phyloP scores from a whole-genome alignment of 2,888 invertebrate genomes.

The Unio pictorum region DNA sequence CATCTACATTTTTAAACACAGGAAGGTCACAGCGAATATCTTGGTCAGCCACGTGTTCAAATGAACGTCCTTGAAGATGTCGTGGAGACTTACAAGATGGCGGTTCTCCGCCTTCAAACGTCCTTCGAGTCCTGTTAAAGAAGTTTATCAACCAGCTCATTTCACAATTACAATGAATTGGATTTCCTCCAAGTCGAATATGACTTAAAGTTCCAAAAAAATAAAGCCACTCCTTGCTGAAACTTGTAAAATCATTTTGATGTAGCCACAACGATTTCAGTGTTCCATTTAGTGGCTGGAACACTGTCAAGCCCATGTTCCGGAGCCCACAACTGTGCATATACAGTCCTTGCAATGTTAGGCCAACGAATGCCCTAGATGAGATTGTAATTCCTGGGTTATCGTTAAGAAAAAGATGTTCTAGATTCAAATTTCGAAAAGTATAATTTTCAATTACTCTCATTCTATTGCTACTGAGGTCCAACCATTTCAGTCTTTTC shows the following conservation, averaged over 20 bases:
- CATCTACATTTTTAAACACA: constrained; percentile 62
- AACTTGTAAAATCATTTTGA: constrained; percentile 56
- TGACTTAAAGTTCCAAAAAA: constrained; percentile 57
- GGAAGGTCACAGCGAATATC: constrained; percentile 64
- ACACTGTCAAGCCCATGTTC: constrained; percentile 45
- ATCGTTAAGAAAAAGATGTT: constrained; percentile 64
- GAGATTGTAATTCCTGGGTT: constrained; percentile 57
- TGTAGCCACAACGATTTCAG: constrained; percentile 62
- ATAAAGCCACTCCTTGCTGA: constrained; percentile 48
- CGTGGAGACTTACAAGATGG: constrained; percentile 59
- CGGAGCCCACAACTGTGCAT: constrained; percentile 61
- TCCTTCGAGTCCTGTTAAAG: constrained; percentile 21
- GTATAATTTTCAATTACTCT: constrained; percentile 55
- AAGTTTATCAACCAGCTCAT: constrained; percentile 62
- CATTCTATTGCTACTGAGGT: constrained; percentile 62
- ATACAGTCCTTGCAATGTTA: constrained; percentile 61
- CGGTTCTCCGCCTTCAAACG: constrained; percentile 21
- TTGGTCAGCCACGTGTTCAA: constrained; percentile 49
- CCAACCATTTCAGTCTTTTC: constrained; percentile 58
- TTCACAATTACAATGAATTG: constrained; percentile 67
- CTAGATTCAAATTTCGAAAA: constrained; percentile 58
- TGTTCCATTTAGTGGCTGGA: constrained; percentile 59
- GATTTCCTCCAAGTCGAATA: constrained; percentile 62
- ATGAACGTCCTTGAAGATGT: constrained; percentile 47
- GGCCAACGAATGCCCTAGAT: constrained; percentile 53